Conservation (phyloP, 2,797 vertebrate species). For the Karalla daura region DNA sequence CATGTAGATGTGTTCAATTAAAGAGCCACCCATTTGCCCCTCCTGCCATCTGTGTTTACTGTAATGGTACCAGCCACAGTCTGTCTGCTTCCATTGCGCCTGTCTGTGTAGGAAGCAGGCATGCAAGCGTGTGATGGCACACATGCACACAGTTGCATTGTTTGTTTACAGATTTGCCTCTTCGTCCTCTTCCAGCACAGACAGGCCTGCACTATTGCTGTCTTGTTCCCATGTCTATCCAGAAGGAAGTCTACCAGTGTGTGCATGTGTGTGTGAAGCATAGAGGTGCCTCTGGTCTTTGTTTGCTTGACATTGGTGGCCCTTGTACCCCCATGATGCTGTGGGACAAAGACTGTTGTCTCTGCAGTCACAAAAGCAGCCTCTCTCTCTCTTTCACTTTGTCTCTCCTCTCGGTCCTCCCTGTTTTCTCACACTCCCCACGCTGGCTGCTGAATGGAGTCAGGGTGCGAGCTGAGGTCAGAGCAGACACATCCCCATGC, state of each 20-base stretch:
- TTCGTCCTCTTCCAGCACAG: conserved; percentile 53
- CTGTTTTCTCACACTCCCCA: conserved; percentile 83
- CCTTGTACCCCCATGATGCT: conserved; percentile 81
- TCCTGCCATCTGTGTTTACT: conserved; percentile 73
- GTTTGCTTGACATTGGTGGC: conserved; percentile 86
- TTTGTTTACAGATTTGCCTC: conserved; percentile 56
- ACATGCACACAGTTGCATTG: conserved; percentile 70
- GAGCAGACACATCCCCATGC: conserved; percentile 60
- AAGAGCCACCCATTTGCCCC: conserved; percentile 55
- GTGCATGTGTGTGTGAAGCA: conserved; percentile 36
- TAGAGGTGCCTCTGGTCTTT: conserved; percentile 81
- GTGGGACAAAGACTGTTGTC: conserved; percentile 86
- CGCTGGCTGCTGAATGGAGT: conserved; percentile 76
- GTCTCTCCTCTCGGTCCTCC: conserved; percentile 66
- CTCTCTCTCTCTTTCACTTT: conserved; percentile 71
- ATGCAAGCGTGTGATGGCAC: conserved; percentile 49
- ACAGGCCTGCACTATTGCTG: conserved; percentile 49
- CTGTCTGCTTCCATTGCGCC: conserved; percentile 64
- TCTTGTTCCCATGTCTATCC: conserved; percentile 55
- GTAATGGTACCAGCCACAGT: conserved; percentile 77
- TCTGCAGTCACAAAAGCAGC: conserved; percentile 83
- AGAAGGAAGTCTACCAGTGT: conserved; percentile 68
- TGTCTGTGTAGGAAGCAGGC: conserved; percentile 49
- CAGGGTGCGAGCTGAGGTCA: conserved; percentile 74
- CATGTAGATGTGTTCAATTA: conserved; percentile 54